phyloP scores from a whole-genome alignment of 2,797 vertebrate genomes.

The Paguma larvata region DNA sequence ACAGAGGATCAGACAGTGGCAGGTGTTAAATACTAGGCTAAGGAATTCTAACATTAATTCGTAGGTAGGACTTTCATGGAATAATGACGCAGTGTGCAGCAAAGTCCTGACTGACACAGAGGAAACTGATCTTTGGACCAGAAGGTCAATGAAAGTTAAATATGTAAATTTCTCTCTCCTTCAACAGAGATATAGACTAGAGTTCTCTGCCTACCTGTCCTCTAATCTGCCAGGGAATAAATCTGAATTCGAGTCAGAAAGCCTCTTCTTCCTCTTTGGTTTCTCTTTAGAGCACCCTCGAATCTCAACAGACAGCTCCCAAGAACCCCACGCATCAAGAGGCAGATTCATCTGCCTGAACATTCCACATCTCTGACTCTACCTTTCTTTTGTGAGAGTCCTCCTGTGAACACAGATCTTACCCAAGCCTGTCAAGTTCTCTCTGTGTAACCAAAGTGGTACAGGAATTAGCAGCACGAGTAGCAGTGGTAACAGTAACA shows the following conservation, averaged over 20 bases:
- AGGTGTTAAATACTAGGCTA: not conserved
- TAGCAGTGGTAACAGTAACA: not conserved
- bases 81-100: not conserved
- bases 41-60: not conserved
- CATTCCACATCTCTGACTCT: not conserved
- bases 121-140: not conserved
- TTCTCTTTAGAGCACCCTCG: not conserved
- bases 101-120: not conserved
- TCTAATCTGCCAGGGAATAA: not conserved
- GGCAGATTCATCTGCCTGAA: too few relatives aligned
- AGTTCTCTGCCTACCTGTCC: not conserved
- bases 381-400: not conserved
- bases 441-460: not conserved
- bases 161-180: not conserved
- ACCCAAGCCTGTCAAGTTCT: not conserved
- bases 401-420: not conserved
- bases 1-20: not conserved
- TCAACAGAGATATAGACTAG: not conserved
- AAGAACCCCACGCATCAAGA: not conserved
- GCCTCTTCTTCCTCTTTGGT: not conserved
- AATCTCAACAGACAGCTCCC: not conserved
- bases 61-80: not conserved
- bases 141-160: not conserved
- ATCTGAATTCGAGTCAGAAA: not conserved
- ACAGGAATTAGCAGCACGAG: not conserved